A percentile compares a stretch with the other conserved stretches of the same genome.
Evolutionary conservation across 2,113 vertebrate species (phyloP).

Genomic region (Perca flavescens): DNA sequence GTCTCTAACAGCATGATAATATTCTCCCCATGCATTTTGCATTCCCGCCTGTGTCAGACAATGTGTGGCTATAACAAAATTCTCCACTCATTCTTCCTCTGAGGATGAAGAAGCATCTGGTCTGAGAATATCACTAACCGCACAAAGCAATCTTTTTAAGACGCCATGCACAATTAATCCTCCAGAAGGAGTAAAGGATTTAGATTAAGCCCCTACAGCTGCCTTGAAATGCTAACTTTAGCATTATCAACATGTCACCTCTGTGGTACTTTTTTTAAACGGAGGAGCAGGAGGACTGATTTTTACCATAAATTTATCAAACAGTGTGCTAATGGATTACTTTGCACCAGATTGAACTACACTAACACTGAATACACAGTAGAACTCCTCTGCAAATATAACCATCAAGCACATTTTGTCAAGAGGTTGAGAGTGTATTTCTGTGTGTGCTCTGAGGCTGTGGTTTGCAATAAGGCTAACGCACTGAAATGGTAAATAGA

Average conservation of each 20-base stretch:
- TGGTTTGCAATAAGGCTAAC: conserved; percentile 59
- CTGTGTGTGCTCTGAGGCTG: conserved; percentile 14
- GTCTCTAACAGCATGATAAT: background rate
- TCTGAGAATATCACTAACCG: conserved; percentile 40
- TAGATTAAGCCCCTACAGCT: conserved; percentile 52
- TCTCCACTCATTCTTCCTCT: conserved; percentile 3
- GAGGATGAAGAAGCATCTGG: conserved; percentile 7
- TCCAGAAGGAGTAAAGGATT: conserved; percentile 54
- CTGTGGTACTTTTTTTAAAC: conserved; percentile 30
- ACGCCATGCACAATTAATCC: conserved; percentile 57
- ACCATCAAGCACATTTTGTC: conserved; percentile 38
- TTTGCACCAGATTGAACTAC: conserved; percentile 32
- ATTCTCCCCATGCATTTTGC: background rate
- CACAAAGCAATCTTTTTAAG: conserved; percentile 47
- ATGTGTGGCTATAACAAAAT: background rate
- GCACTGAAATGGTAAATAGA: conserved; percentile 55
- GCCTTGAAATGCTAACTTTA: conserved; percentile 56
- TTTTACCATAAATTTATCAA: conserved; percentile 25
- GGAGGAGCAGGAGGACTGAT: conserved; percentile 10
- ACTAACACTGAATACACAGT: conserved; percentile 24
- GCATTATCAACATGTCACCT: conserved; percentile 52
- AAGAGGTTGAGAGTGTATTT: background rate
- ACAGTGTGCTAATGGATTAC: conserved; percentile 34
- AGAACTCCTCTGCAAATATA: conserved; percentile 29
- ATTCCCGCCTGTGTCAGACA: background rate